Evolutionary conservation across 2,888 invertebrate genomes (phyloP), one percentile per base, ranked within the genome.

Genomic region (Macrophya alboannulata): DNA sequence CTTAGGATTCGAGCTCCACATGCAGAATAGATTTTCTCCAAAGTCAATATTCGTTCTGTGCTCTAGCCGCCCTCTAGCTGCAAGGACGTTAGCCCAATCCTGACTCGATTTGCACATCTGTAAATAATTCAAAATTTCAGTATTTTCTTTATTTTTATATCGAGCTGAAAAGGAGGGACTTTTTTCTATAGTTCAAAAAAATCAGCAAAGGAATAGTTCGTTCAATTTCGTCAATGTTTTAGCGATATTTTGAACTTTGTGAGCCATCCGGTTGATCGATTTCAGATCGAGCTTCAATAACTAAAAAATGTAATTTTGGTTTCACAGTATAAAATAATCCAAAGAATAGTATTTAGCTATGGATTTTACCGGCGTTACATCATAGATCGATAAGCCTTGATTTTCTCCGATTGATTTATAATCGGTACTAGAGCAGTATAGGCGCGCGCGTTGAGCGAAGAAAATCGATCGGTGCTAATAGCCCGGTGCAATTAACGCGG

Each of bases 11-110:
- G 96, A 96, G 72, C 97, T 97, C 95, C 96, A 96, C 89, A 96
- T 95, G 91, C 96, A 96, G 92, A 96, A 98, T 86, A 98, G 95
- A 91, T 98, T 98, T 92, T 98, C 98, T 0, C 98, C 98, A 90
- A 97, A 97, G 55, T 96, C 96, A 87, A 96, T 96, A 88, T 97
- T 96, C 62, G 96, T 95, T 84, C 97, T 95, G 91, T 98, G 98
- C 88, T 97, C 95, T 89, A 97, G 94, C 87, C 94, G 94, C 45
- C 96, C 96, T 89, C 94, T 95, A 65, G 95, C 95, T 0, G 96
- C 96, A 85, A 98, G 92, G 43, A 95, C 95, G 89, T 95, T 95
- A 0, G 97, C 97, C 97, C 97, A 97, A 89, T 96, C 96, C 87
- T 96, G 95, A 62, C 97, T 96, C 90, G 96, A 95, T 90, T 95